Percentiles rank a stretch among this genome's conserved stretches.
These are phyloP conservation scores for Progne subis DNA, from an alignment of 2,113 vertebrate genomes.

Conservation along the genomic window DNA sequence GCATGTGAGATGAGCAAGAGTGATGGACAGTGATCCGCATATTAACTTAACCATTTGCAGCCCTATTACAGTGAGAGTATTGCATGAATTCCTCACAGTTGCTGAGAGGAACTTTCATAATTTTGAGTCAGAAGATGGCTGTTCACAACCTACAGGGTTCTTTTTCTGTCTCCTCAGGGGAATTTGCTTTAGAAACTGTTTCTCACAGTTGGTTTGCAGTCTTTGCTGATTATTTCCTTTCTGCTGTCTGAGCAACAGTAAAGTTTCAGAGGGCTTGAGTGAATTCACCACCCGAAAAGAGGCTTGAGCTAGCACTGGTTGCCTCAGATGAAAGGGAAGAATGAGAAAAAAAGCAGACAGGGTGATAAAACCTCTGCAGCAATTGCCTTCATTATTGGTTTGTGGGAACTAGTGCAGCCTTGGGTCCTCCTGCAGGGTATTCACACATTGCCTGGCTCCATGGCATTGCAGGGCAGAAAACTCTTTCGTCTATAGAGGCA, in stretches of 20 bases:
- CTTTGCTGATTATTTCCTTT: background rate
- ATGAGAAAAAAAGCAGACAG: background rate
- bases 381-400: background rate
- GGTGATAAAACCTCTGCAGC: background rate
- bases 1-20: fast-evolving
- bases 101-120: background rate
- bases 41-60: background rate
- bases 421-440: background rate
- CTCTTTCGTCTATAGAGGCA: background rate
- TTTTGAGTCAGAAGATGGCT: background rate
- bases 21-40: background rate
- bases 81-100: background rate
- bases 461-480: background rate
- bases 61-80: background rate
- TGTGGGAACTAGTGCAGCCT: background rate
- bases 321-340: background rate
- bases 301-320: background rate
- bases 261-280: background rate
- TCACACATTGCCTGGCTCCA: background rate
- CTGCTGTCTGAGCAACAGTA: background rate
- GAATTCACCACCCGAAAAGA: background rate
- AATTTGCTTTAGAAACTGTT: background rate
- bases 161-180: background rate
- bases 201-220: background rate
- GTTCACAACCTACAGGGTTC: background rate